A percentile compares a stretch with the other conserved stretches of the same genome.
Conservation (phyloP, 2,113 vertebrate species). For the Eira barbara region DNA sequence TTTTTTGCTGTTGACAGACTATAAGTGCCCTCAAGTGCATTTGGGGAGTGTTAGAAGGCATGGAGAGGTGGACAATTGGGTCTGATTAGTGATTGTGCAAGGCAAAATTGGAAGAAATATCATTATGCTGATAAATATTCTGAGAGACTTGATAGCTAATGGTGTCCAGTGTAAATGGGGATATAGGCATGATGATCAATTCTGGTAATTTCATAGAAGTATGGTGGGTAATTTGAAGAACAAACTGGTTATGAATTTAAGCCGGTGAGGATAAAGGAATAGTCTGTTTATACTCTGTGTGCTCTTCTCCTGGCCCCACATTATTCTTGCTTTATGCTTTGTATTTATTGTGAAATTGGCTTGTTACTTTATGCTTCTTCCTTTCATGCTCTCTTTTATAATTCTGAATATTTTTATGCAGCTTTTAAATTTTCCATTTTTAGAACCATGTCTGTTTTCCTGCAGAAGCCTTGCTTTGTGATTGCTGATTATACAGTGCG, state of each 20-base stretch:
- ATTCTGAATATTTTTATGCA: not conserved
- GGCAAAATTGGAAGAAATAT: not conserved
- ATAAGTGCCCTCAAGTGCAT: not conserved
- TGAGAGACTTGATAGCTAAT: not conserved
- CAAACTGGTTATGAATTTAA: not conserved
- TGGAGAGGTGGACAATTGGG: not conserved
- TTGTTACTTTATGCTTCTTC: not conserved
- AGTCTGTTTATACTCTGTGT: not conserved
- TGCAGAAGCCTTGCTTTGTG: not conserved
- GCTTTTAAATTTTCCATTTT: not conserved
- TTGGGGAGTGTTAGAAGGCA: not conserved
- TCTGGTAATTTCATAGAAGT: not conserved
- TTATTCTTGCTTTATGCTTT: not conserved
- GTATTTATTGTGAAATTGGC: not conserved
- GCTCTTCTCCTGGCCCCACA: not conserved
- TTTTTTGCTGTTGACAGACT: not conserved
- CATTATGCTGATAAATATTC: not conserved
- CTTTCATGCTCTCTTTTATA: not conserved
- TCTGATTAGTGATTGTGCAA: not conserved
- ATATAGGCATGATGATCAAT: not conserved
- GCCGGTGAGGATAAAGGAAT: not conserved
- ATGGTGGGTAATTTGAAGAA: not conserved
- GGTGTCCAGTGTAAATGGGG: not conserved
- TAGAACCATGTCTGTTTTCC: not conserved
- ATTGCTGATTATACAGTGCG: not conserved